Evolutionary conservation across 2,888 invertebrate genomes (phyloP), one percentile per base, ranked within the genome.

Genomic region (Thera obeliscata): DNA sequence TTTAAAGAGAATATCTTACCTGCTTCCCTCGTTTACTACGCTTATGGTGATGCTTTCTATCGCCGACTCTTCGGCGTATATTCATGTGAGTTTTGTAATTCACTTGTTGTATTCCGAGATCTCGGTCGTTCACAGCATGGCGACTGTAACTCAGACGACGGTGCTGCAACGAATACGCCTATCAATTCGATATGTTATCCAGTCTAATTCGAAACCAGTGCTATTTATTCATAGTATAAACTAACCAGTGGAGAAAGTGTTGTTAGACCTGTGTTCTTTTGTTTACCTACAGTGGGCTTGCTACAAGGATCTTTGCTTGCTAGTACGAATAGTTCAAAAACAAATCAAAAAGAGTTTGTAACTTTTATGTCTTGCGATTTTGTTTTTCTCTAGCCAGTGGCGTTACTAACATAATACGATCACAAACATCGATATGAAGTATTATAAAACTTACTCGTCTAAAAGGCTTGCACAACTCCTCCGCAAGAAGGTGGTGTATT

Each of bases 81-180:
- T 98, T 98, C 96, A 97, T 97, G 88, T 98, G 98, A 90, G 97
- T 97, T 89, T 96, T 96, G 89, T 98, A 98, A 94, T 97, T 98
- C 71, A 96, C 95, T 94, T 97, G 97, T 94, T 97, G 97, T 50
- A 97, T 97, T 67, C 97, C 96, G 74, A 98, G 94, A 91, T 98
- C 98, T 69, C 96, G 94, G 86, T 98, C 98, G 86, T 98, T 97
- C 61, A 98, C 98, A 50, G 98, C 97, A 86, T 98, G 98, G 63
- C 98, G 95, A 86, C 98, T 98, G 94, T 98, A 98, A 91, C 98
- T 98, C 78, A 98, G 93, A 65, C 98, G 95, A 66, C 98, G 97
- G 88, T 97, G 97, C 97, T 98, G 94, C 70, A 71, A 70, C 59
- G 64, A 65, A 65, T 59, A 70, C 41, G 48, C 56, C 65, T 49